These are phyloP conservation scores for Actinostola sp. DNA, from an alignment of 92 coral and sea anemone genomes.

Conservation along the genomic window DNA sequence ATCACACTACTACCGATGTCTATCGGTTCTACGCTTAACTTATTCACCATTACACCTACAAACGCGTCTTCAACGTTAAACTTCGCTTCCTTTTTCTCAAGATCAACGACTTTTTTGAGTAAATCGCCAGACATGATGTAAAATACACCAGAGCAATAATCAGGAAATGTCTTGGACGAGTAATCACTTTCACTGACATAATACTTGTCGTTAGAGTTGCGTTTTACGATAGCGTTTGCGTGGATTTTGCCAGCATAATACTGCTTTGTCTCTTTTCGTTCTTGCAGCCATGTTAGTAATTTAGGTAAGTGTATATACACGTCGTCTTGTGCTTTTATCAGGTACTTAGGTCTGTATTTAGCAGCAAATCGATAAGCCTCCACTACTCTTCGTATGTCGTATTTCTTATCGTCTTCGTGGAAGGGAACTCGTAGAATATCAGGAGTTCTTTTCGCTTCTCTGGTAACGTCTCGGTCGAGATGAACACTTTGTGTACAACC, in stretches of 20 bases:
- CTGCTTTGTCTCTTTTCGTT: neutral
- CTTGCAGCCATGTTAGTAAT: constrained; percentile 23
- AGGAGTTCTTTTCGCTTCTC: constrained; percentile 16
- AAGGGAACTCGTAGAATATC: constrained; percentile 35
- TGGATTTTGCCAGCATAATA: constrained; percentile 42
- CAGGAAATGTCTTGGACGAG: constrained; percentile 15
- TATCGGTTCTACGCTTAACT: constrained; percentile 34
- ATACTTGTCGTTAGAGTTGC: constrained; percentile 2
- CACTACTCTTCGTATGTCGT: constrained; percentile 17
- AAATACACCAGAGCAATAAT: constrained; percentile 38
- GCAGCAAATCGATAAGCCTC: constrained; percentile 23
- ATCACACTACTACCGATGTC: constrained; percentile 9
- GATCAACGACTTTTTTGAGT: constrained; percentile 25
- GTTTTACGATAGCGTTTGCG: constrained; percentile 18
- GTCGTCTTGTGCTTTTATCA: constrained; percentile 28
- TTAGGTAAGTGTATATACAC: constrained; percentile 31
- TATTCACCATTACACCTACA: constrained; percentile 54
- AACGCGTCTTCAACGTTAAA: constrained; percentile 67
- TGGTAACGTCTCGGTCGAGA: constrained; percentile 29
- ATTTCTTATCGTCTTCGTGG: constrained; percentile 11
- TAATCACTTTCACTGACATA: constrained; percentile 33
- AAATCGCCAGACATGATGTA: constrained; percentile 42
- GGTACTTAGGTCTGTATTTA: constrained; percentile 17
- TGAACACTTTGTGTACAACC: constrained; percentile 34
- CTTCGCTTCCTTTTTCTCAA: constrained; percentile 14